Percentiles rank a stretch among this genome's conserved stretches.
Conservation (phyloP, 2,113 vertebrate genomes). For the Nematolebias whitei region DNA sequence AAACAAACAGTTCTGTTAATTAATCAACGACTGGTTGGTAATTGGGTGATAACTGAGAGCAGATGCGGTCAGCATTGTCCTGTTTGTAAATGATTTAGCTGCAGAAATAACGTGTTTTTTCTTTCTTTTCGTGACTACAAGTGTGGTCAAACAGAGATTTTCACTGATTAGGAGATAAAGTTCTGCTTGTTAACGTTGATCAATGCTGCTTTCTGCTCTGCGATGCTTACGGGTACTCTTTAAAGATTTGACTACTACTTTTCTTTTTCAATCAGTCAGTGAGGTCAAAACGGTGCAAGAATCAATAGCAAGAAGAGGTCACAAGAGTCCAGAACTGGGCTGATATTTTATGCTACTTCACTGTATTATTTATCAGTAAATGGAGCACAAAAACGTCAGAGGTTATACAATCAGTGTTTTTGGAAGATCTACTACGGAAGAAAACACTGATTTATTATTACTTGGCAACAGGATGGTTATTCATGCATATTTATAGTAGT, state of each 20-base stretch:
- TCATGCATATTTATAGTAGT: slow-evolving; percentile 1
- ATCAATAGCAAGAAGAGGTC: slow-evolving; percentile 3
- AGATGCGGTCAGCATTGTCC: slow-evolving; percentile 9
- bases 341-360: not conserved
- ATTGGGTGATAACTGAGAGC: slow-evolving; percentile 7
- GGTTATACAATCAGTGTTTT: slow-evolving; percentile 1
- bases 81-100: slow-evolving; percentile 10
- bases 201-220: not conserved
- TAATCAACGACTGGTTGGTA: not conserved
- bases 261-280: not conserved
- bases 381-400: not conserved
- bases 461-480: not conserved
- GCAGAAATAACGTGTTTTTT: not conserved
- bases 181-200: not conserved
- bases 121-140: not conserved
- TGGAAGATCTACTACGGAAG: not conserved
- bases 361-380: slow-evolving; percentile 3
- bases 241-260: not conserved
- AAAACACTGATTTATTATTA: not conserved
- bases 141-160: not conserved
- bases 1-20: slow-evolving; percentile 10
- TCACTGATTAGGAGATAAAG: not conserved
- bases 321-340: not conserved
- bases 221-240: not conserved
- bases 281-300: not conserved